Conservation (phyloP, 2,797 vertebrate genomes). For the Acrossocheilus wenchowensis region DNA sequence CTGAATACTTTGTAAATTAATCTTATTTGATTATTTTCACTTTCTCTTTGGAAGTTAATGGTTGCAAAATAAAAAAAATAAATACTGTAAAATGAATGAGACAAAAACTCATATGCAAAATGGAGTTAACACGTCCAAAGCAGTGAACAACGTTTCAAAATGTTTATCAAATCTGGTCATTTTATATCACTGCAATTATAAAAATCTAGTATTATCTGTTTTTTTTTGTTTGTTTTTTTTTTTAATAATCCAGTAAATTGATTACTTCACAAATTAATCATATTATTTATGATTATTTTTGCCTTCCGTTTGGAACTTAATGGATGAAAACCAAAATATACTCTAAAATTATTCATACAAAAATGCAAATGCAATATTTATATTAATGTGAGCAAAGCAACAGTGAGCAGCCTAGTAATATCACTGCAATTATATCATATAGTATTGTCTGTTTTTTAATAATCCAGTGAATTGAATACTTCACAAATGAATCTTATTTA, state of each 20-base stretch:
- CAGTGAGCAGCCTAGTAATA: not conserved
- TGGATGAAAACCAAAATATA: not conserved
- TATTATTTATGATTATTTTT: not conserved
- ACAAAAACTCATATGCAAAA: too few species aligned
- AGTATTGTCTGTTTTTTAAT: not conserved
- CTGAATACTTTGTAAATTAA: not conserved
- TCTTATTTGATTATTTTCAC: not conserved
- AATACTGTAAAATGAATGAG: too few species aligned
- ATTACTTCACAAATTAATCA: not conserved
- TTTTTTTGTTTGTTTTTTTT: not conserved
- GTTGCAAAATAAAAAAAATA: too few species aligned
- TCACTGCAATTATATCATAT: not conserved
- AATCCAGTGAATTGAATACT: not conserved
- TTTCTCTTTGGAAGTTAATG: not conserved
- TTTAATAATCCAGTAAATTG: not conserved
- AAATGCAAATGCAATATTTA: not conserved
- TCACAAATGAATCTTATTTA: not conserved
- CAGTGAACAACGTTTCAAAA: too few species aligned
- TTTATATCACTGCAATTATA: not conserved
- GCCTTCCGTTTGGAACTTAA: not conserved
- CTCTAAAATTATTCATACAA: not conserved
- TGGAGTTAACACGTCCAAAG: too few species aligned
- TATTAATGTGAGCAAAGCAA: not conserved
- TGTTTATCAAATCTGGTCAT: too few species aligned
- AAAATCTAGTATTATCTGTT: not conserved